These are phyloP conservation scores for Oasisia sp. DNA, from an alignment of 2,888 invertebrate species.

Conservation along the genomic window DNA sequence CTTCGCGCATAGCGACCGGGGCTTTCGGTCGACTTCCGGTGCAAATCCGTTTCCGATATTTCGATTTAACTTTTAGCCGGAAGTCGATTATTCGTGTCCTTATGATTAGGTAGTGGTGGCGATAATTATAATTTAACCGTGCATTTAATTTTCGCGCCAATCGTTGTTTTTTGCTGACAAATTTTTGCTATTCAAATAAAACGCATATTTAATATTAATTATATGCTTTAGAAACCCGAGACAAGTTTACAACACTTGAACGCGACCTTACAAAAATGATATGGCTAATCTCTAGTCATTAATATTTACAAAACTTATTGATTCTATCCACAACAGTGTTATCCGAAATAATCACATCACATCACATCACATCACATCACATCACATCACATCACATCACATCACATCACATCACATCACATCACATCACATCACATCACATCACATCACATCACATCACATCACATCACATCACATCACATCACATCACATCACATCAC, in stretches of 20 bases:
- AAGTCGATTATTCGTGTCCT: neutral
- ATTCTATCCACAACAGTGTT: no score
- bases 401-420: neutral
- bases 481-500: neutral
- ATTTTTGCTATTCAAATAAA: no score
- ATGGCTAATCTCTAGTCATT: no score
- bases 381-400: neutral
- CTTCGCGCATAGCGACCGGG: neutral
- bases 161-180: no score
- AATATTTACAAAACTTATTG: no score
- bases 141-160: no score
- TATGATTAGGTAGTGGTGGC: neutral
- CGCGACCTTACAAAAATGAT: neutral
- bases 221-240: neutral
- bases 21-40: neutral
- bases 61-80: neutral
- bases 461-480: neutral
- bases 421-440: neutral
- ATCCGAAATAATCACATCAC: no score
- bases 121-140: neutral
- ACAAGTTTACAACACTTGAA: neutral
- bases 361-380: neutral
- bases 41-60: constrained; percentile 17
- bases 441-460: neutral
- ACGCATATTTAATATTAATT: neutral